Base-by-base conservation (phyloP, 2,797 vertebrate species). In the Malurus splendens region DNA sequence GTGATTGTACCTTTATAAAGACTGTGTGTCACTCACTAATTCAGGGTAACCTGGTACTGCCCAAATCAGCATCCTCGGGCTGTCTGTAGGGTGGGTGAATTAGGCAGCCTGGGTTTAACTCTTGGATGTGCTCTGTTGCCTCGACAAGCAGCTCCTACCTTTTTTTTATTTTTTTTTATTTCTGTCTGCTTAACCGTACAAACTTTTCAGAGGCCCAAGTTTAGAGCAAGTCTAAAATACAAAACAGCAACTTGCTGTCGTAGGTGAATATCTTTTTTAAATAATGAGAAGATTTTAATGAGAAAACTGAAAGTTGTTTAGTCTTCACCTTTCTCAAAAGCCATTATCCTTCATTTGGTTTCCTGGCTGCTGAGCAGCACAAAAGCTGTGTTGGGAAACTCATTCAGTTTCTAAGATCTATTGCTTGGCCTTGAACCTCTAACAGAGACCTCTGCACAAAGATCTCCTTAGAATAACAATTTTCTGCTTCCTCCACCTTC, bases 251-350 rank as follows among this genome's bases (percentile, higher is more conserved):
- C 52, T 82, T 89, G 38, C 39, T 80, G 33, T 57, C 41, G 77
- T 67, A 81, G 36, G 44, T 3, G 47, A 87, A 24, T 10, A 57
- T 50, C n/a, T 85, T 77, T 36, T 78, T 80, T 73, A 78, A 91
- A 65, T 82, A 89, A 89, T 0, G 8, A 90, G 86, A 52, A 52
- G 30, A 76, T 93, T 87, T 93, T 94, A 90, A 94, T 92, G 90
- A 90, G 80, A 66, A 90, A 80, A 66, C 23, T 0, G 0, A 56
- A 87, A 78, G 38, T 75, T 50, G 44, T 81, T 88, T 72, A 87
- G 73, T 62, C 70, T 62, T 91, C 87, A 82, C n/a, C 38, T 85
- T 85, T 78, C 65, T 72, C 54, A 75, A 47, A 89, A 89, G 45
- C 75, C 70, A 75, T 83, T 89, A 83, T 52, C 48, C 90, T 80